Percentiles rank a stretch among this genome's conserved stretches.
Conservation (phyloP, 2,113 vertebrate species). For the Talpa occidentalis region DNA sequence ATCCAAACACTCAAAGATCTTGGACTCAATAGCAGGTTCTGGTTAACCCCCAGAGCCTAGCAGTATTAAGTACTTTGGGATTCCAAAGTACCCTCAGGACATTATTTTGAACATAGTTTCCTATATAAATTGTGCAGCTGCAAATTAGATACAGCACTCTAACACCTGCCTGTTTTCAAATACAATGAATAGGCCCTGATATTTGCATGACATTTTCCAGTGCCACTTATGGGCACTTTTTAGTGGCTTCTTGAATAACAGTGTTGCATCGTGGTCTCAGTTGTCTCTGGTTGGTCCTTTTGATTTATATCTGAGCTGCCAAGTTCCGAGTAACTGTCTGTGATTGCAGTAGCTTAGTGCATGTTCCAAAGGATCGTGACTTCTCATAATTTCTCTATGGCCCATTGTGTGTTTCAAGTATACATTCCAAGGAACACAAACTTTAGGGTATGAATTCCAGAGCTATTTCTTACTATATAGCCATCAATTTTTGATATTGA, state of each 20-base stretch:
- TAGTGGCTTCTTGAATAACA: constrained; percentile 1
- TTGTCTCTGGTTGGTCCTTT: constrained; percentile 6
- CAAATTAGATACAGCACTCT: not conserved
- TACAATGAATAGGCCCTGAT: not conserved
- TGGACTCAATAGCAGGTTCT: not conserved
- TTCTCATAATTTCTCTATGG: not conserved
- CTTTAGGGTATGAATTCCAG: not conserved
- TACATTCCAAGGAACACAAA: not conserved
- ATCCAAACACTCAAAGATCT: not conserved
- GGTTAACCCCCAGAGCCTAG: not conserved
- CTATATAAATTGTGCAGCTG: constrained; percentile 29
- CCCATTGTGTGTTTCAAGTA: not conserved
- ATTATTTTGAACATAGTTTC: not conserved
- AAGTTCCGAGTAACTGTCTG: not conserved
- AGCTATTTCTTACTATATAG: not conserved
- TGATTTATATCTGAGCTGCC: not conserved
- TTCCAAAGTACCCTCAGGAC: not conserved
- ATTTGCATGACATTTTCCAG: constrained; percentile 12
- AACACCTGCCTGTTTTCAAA: constrained; percentile 25
- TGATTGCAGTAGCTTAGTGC: not conserved
- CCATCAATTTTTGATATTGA: not conserved
- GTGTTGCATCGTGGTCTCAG: not conserved
- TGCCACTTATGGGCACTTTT: not conserved
- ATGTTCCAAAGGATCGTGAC: not conserved
- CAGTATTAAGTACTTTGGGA: not conserved